Evolutionary conservation across 2,888 invertebrate genomes (phyloP).

Genomic region (Cheilosia vulpina): DNA sequence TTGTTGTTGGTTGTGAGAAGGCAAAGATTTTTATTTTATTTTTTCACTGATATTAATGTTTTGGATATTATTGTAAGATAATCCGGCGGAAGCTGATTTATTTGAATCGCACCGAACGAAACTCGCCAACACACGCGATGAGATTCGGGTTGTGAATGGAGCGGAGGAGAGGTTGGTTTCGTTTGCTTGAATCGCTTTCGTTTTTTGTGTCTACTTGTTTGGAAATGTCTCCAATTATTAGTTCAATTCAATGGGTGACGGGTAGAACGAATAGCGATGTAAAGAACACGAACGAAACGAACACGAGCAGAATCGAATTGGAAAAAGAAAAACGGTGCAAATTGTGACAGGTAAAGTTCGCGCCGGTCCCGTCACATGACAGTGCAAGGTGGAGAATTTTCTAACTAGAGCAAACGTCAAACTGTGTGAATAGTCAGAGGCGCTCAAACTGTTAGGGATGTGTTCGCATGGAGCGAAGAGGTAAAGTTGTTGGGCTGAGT

Average conservation of each 20-base stretch:
- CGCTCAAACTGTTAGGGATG: slow-evolving; percentile 12
- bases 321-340: slow-evolving; percentile 20
- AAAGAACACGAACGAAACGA: neutral
- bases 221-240: slow-evolving; percentile 34
- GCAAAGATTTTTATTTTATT: neutral
- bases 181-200: slow-evolving; percentile 24
- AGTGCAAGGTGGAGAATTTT: slow-evolving; percentile 23
- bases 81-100: neutral
- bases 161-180: slow-evolving; percentile 5
- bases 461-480: neutral
- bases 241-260: slow-evolving; percentile 9
- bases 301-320: neutral
- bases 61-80: neutral
- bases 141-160: slow-evolving; percentile 49
- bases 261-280: slow-evolving; percentile 17
- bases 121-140: slow-evolving; percentile 37
- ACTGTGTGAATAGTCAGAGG: neutral
- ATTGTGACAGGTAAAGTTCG: slow-evolving; percentile 31
- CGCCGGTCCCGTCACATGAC: slow-evolving; percentile 26
- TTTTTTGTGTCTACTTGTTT: slow-evolving; percentile 1
- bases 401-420: neutral
- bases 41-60: neutral
- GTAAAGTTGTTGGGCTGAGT: neutral
- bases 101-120: neutral
- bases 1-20: neutral